phyloP scores from a whole-genome alignment of 2,113 vertebrate genomes.

The Tyto alba region DNA sequence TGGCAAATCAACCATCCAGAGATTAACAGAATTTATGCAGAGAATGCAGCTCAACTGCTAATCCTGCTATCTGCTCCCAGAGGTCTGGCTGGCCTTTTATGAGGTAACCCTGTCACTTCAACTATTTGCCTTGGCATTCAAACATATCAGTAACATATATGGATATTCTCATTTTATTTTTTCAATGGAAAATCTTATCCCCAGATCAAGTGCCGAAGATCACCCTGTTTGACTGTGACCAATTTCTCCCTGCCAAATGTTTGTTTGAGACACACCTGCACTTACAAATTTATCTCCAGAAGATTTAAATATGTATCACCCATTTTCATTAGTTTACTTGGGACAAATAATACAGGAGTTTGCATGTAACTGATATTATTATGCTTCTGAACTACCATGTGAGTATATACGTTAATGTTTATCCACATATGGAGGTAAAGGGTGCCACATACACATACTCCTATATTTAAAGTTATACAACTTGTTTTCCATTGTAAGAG shows the following conservation, averaged over 20 bases:
- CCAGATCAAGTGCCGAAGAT: neutral
- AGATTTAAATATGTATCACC: neutral
- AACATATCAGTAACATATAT: neutral
- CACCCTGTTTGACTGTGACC: neutral
- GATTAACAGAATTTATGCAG: neutral
- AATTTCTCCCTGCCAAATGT: neutral
- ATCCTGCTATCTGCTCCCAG: neutral
- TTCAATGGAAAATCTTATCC: neutral
- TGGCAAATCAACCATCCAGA: neutral
- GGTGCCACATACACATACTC: neutral
- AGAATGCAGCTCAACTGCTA: neutral
- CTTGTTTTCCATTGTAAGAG: neutral
- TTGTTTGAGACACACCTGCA: conserved; percentile 33
- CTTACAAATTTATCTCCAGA: neutral
- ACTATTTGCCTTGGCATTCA: neutral
- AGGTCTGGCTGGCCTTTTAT: neutral
- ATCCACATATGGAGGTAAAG: neutral
- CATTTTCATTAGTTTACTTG: conserved; percentile 27
- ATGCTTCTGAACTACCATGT: neutral
- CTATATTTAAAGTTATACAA: neutral
- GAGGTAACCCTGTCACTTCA: neutral
- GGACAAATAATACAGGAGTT: neutral
- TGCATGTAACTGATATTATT: neutral
- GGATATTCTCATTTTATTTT: neutral
- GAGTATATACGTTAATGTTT: neutral